Evolutionary conservation across 2,888 invertebrate genomes (phyloP).

Genomic region (Dolichomitus sp.): DNA sequence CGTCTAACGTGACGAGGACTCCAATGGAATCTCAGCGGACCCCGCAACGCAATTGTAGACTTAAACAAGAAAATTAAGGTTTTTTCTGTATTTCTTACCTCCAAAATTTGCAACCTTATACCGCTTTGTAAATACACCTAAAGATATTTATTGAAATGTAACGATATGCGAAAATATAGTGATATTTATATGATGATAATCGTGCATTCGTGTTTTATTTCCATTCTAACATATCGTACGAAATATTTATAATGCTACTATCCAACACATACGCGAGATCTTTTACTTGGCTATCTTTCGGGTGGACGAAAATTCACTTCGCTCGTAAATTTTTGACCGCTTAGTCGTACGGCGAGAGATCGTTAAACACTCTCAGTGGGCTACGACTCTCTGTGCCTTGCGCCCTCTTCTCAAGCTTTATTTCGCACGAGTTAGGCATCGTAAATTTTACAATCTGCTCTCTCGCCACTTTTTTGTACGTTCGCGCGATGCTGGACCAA

Average conservation of each 20-base stretch:
- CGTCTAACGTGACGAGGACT: conserved; percentile 34
- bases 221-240: neutral
- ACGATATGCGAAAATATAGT: conserved; percentile 83
- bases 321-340: conserved; percentile 70
- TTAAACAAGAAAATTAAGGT: conserved; percentile 20
- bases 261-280: conserved; percentile 21
- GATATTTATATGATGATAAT: conserved; percentile 82
- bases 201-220: conserved; percentile 46
- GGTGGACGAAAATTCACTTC: conserved; percentile 54
- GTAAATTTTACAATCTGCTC: conserved; percentile 75
- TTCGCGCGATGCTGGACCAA: conserved; percentile 12
- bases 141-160: conserved; percentile 85
- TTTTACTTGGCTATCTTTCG: conserved; percentile 10
- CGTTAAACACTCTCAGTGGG: conserved; percentile 72
- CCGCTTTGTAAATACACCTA: conserved; percentile 81
- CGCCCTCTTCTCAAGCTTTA: neutral
- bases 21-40: neutral
- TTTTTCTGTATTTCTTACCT: conserved; percentile 57
- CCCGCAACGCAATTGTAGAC: conserved; percentile 33
- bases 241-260: conserved; percentile 28
- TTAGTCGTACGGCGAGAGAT: conserved; percentile 67
- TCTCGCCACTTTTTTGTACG: conserved; percentile 46
- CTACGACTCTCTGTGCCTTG: neutral
- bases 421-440: conserved; percentile 70
- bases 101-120: conserved; percentile 29